A percentile compares a stretch with the other conserved stretches of the same genome.
phyloP scores from a whole-genome alignment of 2,113 vertebrate species.

The Heliornis fulica region DNA sequence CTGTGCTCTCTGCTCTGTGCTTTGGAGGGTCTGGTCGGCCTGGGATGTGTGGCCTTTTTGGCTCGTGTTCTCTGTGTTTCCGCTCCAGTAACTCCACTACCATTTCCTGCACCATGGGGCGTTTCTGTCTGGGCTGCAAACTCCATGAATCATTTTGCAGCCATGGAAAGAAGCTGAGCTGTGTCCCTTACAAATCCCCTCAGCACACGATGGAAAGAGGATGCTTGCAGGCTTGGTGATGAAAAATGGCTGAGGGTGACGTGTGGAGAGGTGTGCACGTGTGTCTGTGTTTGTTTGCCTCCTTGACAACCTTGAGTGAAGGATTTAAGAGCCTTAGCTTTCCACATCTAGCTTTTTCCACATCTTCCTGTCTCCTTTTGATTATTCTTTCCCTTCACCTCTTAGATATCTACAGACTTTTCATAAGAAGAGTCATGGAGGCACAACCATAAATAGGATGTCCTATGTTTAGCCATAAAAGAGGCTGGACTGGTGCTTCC shows the following conservation, averaged over 20 bases:
- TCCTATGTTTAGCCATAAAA: background rate
- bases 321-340: background rate
- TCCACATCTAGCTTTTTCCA: too few species aligned
- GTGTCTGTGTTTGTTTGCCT: background rate
- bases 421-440: background rate
- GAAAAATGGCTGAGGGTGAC: background rate
- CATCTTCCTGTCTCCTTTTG: background rate
- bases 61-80: rapidly evolving
- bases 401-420: background rate
- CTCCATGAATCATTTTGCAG: background rate
- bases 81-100: background rate
- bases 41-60: background rate
- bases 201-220: background rate
- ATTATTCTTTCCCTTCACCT: background rate
- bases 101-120: background rate
- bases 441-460: background rate
- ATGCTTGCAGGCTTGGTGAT: background rate
- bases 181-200: background rate
- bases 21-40: background rate
- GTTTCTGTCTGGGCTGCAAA: background rate
- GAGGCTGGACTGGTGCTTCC: background rate
- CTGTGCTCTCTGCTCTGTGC: rapidly evolving
- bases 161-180: background rate
- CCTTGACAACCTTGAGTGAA: background rate
- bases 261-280: rapidly evolving